These are phyloP conservation scores for Artibeus jamaicensis DNA, from an alignment of 2,797 vertebrate genomes.

Conservation along the genomic window DNA sequence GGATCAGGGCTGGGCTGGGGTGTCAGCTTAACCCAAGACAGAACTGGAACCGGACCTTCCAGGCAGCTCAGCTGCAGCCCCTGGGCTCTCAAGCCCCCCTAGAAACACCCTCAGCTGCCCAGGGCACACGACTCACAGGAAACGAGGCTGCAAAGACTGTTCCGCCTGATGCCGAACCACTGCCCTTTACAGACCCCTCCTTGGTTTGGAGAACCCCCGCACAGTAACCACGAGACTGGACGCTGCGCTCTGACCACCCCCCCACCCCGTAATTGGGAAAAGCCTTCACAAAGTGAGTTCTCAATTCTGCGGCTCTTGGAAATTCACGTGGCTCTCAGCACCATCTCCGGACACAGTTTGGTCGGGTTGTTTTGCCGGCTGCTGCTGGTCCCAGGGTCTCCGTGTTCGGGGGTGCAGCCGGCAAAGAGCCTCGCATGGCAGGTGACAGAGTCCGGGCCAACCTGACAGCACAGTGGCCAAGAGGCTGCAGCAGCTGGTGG, in stretches of 20 bases:
- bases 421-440: background rate
- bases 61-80: background rate
- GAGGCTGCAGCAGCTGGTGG: background rate
- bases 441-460: background rate
- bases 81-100: background rate
- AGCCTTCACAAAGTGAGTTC: no score
- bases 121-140: fast-evolving
- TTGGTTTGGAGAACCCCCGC: no score
- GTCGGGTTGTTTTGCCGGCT: fast-evolving
- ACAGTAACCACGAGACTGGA: background rate
- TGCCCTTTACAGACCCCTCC: background rate
- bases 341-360: fast-evolving
- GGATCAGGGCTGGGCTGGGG: no score
- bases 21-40: fast-evolving
- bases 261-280: fast-evolving
- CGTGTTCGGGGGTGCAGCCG: fast-evolving
- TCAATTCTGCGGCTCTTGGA: fast-evolving
- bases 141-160: no score
- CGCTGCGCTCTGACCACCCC: no score
- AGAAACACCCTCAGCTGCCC: fast-evolving
- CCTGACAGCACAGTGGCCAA: background rate
- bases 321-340: background rate
- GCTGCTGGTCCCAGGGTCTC: fast-evolving
- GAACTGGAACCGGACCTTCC: fast-evolving
- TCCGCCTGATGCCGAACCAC: background rate